Percentiles rank a stretch among this genome's conserved stretches.
Evolutionary conservation across 2,113 vertebrate genomes (phyloP).

Genomic region (Scophthalmus maximus): DNA sequence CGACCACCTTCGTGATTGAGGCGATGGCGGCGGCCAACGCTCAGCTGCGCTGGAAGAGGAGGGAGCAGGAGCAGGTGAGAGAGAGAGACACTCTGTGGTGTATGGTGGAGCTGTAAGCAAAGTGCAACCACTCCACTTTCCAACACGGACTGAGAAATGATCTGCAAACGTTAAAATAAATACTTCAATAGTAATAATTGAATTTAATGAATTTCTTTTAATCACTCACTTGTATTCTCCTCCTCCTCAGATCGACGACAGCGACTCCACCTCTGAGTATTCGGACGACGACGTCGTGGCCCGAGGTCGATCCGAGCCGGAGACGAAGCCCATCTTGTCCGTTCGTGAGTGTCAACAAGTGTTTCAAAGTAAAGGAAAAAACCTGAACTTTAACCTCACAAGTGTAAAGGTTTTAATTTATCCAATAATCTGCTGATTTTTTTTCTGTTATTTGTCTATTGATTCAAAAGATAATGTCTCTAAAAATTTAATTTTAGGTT

Average conservation of each 20-base stretch:
- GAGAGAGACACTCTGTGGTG: too few relatives aligned
- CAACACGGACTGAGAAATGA: not conserved
- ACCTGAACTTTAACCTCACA: not conserved
- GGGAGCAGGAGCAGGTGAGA: slow-evolving; percentile 90
- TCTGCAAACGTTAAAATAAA: too few relatives aligned
- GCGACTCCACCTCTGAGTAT: slow-evolving; percentile 87
- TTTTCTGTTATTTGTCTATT: too few relatives aligned
- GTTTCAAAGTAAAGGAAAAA: not conserved
- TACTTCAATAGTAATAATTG: too few relatives aligned
- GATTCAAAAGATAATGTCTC: too few relatives aligned
- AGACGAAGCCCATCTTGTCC: slow-evolving; percentile 92
- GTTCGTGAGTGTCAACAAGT: slow-evolving; percentile 87
- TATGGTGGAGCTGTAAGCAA: slow-evolving; percentile 14
- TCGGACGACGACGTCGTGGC: slow-evolving; percentile 88
- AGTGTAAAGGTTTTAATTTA: too few relatives aligned
- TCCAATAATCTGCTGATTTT: too few relatives aligned
- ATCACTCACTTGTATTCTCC: accelerated
- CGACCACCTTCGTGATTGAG: slow-evolving; percentile 97
- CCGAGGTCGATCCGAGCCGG: slow-evolving; percentile 85
- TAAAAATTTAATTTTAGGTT: too few relatives aligned
- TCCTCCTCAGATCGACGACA: slow-evolving; percentile 77
- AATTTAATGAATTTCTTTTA: too few relatives aligned
- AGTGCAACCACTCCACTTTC: not conserved
- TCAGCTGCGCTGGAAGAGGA: slow-evolving; percentile 93
- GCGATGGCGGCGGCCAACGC: slow-evolving; percentile 98